These are phyloP conservation scores for Hemaris fuciformis DNA, from an alignment of 2,888 invertebrate genomes.

Conservation along the genomic window DNA sequence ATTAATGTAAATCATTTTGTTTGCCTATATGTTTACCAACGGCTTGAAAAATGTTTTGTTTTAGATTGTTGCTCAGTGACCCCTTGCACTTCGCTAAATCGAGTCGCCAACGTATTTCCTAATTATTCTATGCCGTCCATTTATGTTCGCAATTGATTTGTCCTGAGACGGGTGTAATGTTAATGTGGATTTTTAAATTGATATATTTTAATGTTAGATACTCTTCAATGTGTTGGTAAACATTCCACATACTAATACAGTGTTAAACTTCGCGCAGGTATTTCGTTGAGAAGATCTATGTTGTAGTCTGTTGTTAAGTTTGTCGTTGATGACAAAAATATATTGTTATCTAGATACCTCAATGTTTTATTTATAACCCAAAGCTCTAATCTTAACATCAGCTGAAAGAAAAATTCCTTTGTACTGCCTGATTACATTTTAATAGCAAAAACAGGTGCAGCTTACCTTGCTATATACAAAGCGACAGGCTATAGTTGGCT, in stretches of 20 bases:
- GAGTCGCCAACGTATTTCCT: slow-evolving; percentile 17
- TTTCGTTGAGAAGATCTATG: slow-evolving; percentile 75
- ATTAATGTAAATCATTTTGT: slow-evolving; percentile 26
- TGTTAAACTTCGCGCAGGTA: slow-evolving; percentile 56
- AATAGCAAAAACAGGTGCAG: too few relatives aligned
- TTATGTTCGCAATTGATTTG: slow-evolving; percentile 57
- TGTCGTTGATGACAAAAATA: slow-evolving; percentile 81
- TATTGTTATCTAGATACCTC: slow-evolving; percentile 78
- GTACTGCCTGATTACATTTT: too few relatives aligned
- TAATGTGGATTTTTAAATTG: slow-evolving; percentile 32
- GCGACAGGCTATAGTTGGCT: too few relatives aligned
- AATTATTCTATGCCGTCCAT: slow-evolving; percentile 71
- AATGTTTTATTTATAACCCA: slow-evolving; percentile 45
- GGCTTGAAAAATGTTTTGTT: slow-evolving; percentile 26
- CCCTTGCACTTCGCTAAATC: slow-evolving; percentile 19
- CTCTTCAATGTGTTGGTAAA: slow-evolving; percentile 54
- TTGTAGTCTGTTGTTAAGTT: slow-evolving; percentile 81
- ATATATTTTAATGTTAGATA: slow-evolving; percentile 39
- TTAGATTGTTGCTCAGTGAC: slow-evolving; percentile 6
- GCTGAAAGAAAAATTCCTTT: too few relatives aligned
- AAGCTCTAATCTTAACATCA: not conserved
- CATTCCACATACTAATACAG: slow-evolving; percentile 47
- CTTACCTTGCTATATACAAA: not conserved
- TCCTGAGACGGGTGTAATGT: slow-evolving; percentile 39
- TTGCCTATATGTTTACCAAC: slow-evolving; percentile 50